Evolutionary conservation across 1,140 invertebrate genomes (phyloP).

Genomic region (Brachionus manjavacas): DNA sequence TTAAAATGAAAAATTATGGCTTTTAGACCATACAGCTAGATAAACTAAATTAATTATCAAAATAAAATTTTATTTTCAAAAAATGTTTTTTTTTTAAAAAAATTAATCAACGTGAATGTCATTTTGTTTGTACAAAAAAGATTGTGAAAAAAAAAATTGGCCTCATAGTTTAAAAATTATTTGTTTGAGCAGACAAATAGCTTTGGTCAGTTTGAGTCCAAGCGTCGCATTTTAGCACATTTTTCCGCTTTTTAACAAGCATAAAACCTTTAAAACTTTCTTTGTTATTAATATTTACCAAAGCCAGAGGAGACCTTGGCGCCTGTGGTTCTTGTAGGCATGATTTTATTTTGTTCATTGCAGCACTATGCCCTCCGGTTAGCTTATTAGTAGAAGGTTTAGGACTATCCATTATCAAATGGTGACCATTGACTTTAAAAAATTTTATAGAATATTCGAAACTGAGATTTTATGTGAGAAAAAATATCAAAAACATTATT

Average conservation of each 20-base stretch:
- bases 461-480: background rate
- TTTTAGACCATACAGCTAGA: background rate
- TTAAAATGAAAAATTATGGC: background rate
- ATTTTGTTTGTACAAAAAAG: background rate
- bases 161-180: background rate
- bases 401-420: constrained; percentile 35
- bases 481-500: background rate
- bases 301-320: constrained; percentile 16
- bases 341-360: background rate
- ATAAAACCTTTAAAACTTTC: constrained; percentile 21
- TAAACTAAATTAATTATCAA: background rate
- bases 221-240: constrained; percentile 10
- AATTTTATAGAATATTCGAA: background rate
- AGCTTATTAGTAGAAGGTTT: constrained; percentile 12
- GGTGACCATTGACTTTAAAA: constrained; percentile 19
- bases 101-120: background rate
- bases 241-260: constrained; percentile 21
- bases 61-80: background rate
- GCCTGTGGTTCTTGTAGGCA: background rate
- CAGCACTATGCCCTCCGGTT: background rate
- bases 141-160: background rate
- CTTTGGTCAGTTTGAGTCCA: constrained; percentile 36
- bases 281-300: background rate
- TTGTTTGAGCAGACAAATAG: background rate
- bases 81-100: background rate